Evolutionary conservation across 2,888 invertebrate genomes (phyloP).

Genomic region (Eupithecia centaureata): DNA sequence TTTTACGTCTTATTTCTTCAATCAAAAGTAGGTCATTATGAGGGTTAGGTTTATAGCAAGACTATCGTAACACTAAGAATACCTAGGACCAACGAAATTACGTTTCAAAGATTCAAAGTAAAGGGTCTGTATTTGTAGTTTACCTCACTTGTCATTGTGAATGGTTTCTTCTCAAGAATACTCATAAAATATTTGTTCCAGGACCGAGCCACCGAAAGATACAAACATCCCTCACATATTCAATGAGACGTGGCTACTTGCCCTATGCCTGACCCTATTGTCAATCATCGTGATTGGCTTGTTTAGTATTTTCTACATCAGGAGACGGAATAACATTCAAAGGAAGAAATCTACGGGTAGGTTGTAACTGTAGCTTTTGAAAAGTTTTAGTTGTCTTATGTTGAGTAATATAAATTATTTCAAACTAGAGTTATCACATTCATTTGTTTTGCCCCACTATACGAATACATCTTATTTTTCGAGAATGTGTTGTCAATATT

Average conservation of each 20-base stretch:
- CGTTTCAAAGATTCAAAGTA: not conserved
- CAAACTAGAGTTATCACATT: not conserved
- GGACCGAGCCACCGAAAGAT: conserved; percentile 78
- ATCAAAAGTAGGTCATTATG: conserved; percentile 5
- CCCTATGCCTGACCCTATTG: conserved; percentile 71
- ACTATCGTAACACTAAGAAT: not conserved
- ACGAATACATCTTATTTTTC: not conserved
- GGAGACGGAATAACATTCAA: conserved; percentile 71
- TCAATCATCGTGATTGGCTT: conserved; percentile 73
- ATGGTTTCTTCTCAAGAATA: not conserved
- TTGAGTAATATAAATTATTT: not conserved
- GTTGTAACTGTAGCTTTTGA: conserved; percentile 28
- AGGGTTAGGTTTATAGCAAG: not conserved
- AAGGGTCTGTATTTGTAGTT: not conserved
- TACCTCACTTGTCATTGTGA: not conserved
- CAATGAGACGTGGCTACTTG: conserved; percentile 78
- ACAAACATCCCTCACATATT: conserved; percentile 73
- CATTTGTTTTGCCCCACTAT: not conserved
- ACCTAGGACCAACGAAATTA: not conserved
- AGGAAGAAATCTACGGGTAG: conserved; percentile 78
- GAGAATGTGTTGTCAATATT: not conserved
- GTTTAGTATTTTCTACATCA: conserved; percentile 76
- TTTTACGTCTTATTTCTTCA: not conserved
- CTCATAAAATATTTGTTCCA: conserved; percentile 44
- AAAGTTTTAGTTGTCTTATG: not conserved